Evolutionary conservation across 1,140 invertebrate genomes (phyloP).

Genomic region (Colletes gigas): DNA sequence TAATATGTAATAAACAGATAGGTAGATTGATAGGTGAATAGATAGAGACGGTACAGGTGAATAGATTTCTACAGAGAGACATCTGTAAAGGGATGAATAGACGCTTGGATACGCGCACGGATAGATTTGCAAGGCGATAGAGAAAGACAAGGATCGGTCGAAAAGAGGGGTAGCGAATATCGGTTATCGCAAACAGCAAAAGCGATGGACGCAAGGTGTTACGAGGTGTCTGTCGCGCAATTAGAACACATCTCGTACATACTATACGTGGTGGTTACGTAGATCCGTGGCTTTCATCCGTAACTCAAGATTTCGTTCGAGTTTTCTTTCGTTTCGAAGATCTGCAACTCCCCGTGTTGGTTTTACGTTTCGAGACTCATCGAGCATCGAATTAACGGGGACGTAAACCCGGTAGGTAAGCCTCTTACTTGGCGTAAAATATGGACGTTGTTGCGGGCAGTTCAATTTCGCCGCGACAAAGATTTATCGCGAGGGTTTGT

Average conservation of each 20-base stretch:
- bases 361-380: neutral
- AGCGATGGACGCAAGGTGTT: no score
- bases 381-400: neutral
- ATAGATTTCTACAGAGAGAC: slow-evolving; percentile 3
- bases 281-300: no score
- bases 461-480: neutral
- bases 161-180: neutral
- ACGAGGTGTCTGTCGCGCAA: neutral
- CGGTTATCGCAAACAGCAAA: neutral
- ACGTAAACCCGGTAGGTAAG: neutral
- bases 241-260: no score
- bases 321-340: no score
- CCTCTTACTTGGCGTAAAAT: no score
- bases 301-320: no score
- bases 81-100: neutral
- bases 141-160: neutral
- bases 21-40: neutral
- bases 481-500: neutral
- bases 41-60: neutral
- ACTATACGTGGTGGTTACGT: no score
- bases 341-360: neutral
- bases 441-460: neutral
- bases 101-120: neutral
- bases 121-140: neutral
- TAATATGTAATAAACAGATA: neutral